A percentile compares a stretch with the other conserved stretches of the same genome.
These are phyloP conservation scores for Smithornis capensis DNA, from an alignment of 2,113 vertebrate species.

Conservation along the genomic window DNA sequence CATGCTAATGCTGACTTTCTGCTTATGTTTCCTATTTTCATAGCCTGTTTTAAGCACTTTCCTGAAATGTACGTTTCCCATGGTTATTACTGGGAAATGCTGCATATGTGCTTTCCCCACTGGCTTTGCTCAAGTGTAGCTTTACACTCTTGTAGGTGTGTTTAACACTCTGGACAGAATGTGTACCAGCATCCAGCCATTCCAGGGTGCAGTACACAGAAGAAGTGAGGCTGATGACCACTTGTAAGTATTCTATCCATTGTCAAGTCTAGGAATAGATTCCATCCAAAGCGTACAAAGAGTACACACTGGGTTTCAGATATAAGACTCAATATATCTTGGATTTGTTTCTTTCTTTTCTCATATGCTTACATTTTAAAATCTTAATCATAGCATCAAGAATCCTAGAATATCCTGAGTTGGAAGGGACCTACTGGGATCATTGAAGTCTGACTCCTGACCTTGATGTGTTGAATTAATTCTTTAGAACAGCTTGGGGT, in stretches of 20 bases:
- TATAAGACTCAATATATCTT: neutral
- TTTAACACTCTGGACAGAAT: neutral
- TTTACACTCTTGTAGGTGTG: neutral
- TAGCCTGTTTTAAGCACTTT: neutral
- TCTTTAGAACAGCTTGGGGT: neutral
- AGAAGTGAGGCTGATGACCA: neutral
- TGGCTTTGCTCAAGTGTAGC: neutral
- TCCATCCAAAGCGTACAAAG: neutral
- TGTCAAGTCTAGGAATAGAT: neutral
- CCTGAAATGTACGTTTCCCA: neutral
- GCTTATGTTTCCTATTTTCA: neutral
- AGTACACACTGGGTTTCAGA: neutral
- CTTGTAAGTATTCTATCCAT: neutral
- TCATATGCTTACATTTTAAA: neutral
- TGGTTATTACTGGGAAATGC: neutral
- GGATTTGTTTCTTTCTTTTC: neutral
- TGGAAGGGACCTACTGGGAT: neutral
- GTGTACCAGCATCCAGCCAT: neutral
- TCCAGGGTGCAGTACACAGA: neutral
- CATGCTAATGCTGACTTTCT: neutral
- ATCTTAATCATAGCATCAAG: neutral
- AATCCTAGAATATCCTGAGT: too few species aligned
- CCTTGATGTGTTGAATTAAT: neutral
- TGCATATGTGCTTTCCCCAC: neutral
- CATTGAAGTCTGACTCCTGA: neutral